phyloP scores from a whole-genome alignment of 2,113 vertebrate species.

The Gorsachius goisagi region DNA sequence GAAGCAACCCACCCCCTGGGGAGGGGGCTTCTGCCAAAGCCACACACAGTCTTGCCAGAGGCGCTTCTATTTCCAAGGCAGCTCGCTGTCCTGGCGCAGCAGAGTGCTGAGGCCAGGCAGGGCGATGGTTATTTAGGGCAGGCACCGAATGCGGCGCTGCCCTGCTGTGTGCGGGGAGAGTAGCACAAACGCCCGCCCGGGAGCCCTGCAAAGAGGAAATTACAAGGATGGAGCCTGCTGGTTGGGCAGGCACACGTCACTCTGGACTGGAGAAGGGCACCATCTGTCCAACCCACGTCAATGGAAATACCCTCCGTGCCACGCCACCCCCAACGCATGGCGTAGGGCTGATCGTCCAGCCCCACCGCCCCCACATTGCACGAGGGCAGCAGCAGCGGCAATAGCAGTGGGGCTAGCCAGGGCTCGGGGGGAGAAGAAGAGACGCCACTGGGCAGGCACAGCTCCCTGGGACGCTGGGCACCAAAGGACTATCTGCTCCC shows the following conservation, averaged over 20 bases:
- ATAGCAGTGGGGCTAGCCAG: neutral
- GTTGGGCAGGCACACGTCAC: neutral
- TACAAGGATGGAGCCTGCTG: conserved; percentile 37
- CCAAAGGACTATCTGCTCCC: neutral
- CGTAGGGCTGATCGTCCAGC: fast-evolving
- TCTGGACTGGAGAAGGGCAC: neutral
- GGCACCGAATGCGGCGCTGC: neutral
- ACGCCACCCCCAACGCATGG: fast-evolving
- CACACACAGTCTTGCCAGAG: neutral
- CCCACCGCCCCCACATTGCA: fast-evolving
- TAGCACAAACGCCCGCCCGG: neutral
- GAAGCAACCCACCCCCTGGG: neutral
- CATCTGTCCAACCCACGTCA: conserved; percentile 46
- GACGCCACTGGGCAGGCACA: neutral
- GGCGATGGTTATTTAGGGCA: neutral
- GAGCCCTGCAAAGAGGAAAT: conserved; percentile 10
- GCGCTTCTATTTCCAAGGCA: neutral
- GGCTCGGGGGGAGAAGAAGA: neutral
- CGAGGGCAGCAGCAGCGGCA: fast-evolving
- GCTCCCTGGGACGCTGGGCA: neutral
- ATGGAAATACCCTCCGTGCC: neutral
- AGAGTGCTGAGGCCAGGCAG: neutral
- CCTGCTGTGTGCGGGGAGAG: neutral
- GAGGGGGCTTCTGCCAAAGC: neutral
- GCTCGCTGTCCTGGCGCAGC: fast-evolving